These are phyloP conservation scores for Malthinus flaveolus DNA, from an alignment of 2,888 invertebrate species.

Conservation along the genomic window DNA sequence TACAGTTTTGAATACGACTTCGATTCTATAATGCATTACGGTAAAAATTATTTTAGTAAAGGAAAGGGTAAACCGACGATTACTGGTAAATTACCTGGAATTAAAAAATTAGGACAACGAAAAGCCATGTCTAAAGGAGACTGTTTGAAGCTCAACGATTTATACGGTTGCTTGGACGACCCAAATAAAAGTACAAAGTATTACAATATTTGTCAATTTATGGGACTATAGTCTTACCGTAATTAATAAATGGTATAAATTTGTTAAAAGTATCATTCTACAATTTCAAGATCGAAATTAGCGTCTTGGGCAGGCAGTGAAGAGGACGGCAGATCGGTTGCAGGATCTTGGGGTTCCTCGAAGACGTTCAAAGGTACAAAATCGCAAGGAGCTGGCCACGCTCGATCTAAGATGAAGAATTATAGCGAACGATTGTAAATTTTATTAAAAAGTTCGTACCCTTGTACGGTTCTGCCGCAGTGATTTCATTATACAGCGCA, in stretches of 20 bases:
- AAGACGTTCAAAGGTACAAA: constrained; percentile 36
- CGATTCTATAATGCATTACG: constrained; percentile 81
- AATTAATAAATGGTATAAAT: constrained; percentile 5
- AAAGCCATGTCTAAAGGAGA: constrained; percentile 67
- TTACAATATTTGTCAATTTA: constrained; percentile 59
- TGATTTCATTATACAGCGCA: constrained; percentile 53
- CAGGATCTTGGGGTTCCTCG: constrained; percentile 31
- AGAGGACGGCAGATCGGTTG: constrained; percentile 27
- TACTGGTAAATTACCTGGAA: constrained; percentile 60
- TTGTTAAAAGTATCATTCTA: neutral
- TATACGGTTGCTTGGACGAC: constrained; percentile 64
- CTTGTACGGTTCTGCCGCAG: constrained; percentile 42
- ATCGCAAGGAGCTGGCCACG: constrained; percentile 38
- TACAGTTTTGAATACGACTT: constrained; percentile 75
- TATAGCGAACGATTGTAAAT: neutral
- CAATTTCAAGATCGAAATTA: neutral
- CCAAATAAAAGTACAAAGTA: constrained; percentile 57
- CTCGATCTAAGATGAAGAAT: constrained; percentile 28
- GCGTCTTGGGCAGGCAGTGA: neutral
- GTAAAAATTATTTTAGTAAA: constrained; percentile 66
- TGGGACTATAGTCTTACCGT: constrained; percentile 47
- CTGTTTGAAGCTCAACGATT: constrained; percentile 68
- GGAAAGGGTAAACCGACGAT: constrained; percentile 65
- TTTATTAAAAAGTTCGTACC: constrained; percentile 21
- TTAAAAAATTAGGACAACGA: constrained; percentile 63